These are phyloP conservation scores for Sinocyclocheilus grahami DNA, from an alignment of 2,113 vertebrate genomes.

Conservation along the genomic window DNA sequence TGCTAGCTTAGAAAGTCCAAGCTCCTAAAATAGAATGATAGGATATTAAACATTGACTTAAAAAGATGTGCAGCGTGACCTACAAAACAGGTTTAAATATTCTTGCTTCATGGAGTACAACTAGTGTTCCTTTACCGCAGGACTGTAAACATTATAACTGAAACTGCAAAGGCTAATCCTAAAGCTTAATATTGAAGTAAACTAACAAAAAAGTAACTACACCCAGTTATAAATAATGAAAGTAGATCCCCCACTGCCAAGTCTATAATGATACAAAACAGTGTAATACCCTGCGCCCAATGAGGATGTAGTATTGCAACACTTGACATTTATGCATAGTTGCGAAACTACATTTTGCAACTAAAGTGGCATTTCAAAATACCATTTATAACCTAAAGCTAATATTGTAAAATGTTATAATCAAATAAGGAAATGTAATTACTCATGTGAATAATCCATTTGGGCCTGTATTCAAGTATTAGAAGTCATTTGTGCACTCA, in stretches of 20 bases:
- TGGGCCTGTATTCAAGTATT: background rate
- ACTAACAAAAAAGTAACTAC: background rate
- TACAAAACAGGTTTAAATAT: slow-evolving; percentile 35
- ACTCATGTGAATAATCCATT: background rate
- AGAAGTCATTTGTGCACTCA: background rate
- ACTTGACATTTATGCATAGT: background rate
- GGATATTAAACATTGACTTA: slow-evolving; percentile 34
- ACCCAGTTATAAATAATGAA: background rate
- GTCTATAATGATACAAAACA: background rate
- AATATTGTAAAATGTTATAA: background rate
- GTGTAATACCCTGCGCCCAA: background rate
- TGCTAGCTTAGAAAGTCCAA: background rate
- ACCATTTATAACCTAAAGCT: background rate
- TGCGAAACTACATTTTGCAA: background rate
- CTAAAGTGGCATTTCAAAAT: background rate
- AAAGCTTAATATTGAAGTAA: background rate
- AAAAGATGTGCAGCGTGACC: slow-evolving; percentile 36
- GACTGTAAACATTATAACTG: background rate
- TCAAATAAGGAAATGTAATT: background rate
- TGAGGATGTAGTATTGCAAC: slow-evolving; percentile 9
- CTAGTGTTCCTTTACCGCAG: background rate
- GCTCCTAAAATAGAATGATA: background rate
- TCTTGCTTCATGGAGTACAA: slow-evolving; percentile 26
- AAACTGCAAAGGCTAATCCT: background rate
- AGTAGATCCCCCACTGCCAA: background rate